These are phyloP conservation scores for Scytalopus superciliaris DNA, from an alignment of 2,113 vertebrate species.

Conservation along the genomic window DNA sequence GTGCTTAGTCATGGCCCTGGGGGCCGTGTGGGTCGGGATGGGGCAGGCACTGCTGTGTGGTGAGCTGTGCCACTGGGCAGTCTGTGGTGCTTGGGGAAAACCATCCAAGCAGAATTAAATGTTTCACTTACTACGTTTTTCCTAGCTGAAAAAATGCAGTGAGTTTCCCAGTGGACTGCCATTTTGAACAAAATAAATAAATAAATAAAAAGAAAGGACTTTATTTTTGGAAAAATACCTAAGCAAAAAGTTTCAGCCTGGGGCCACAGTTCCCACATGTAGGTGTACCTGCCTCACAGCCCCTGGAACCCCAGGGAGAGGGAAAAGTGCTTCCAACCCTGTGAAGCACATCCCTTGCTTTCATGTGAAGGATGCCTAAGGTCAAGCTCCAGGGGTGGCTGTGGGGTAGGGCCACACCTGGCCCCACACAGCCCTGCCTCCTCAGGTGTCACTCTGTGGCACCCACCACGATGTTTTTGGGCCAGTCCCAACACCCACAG, in stretches of 20 bases:
- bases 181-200: neutral
- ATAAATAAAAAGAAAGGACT: neutral
- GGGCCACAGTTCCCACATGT: no score
- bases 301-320: neutral
- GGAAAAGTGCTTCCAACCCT: neutral
- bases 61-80: neutral
- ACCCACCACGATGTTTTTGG: fast-evolving
- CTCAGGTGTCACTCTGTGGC: neutral
- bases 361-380: neutral
- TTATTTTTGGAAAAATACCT: neutral
- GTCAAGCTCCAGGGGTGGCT: neutral
- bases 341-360: neutral
- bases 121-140: neutral
- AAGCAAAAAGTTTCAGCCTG: neutral
- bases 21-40: fast-evolving
- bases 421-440: neutral
- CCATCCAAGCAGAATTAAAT: neutral
- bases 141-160: neutral
- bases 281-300: fast-evolving
- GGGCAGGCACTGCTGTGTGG: neutral
- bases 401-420: neutral
- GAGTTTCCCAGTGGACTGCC: neutral
- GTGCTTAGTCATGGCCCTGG: neutral
- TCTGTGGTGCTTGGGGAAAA: neutral
- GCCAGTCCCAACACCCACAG: fast-evolving